Conservation (phyloP, 2,888 invertebrate species). For the Parnassius smintheus region DNA sequence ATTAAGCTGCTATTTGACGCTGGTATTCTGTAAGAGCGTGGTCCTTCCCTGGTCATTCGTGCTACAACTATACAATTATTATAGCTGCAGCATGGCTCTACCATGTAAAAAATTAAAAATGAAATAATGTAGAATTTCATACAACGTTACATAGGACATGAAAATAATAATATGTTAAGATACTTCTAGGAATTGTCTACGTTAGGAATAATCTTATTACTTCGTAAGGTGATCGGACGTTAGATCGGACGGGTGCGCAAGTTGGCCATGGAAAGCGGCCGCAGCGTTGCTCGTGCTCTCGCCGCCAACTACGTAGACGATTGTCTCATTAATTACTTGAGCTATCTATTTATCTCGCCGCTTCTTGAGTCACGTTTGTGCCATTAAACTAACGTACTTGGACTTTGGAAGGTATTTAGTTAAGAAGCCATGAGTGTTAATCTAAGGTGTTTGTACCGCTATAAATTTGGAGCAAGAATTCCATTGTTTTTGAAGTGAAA, state of each 20-base stretch:
- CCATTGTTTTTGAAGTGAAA: no score
- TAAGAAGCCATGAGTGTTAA: not conserved
- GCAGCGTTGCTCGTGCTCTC: slow-evolving; percentile 18
- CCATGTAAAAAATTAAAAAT: no score
- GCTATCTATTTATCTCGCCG: slow-evolving; percentile 19
- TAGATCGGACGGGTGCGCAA: slow-evolving; percentile 25
- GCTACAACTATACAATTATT: no score
- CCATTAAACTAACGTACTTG: slow-evolving; percentile 17
- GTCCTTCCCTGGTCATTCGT: no score
- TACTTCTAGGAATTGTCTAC: not conserved
- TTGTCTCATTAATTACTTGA: slow-evolving; percentile 27
- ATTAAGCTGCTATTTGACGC: no score
- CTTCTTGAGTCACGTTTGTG: slow-evolving; percentile 22
- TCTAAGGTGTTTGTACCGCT: not conserved
- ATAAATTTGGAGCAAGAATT: not conserved
- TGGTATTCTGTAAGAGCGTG: no score
- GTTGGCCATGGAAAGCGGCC: slow-evolving; percentile 30
- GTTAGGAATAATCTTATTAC: slow-evolving; percentile 10
- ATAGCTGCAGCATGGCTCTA: no score
- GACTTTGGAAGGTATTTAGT: slow-evolving; percentile 3
- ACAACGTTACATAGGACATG: no score
- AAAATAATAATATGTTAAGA: not conserved
- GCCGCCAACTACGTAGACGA: slow-evolving; percentile 12
- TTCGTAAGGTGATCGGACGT: slow-evolving; percentile 10
- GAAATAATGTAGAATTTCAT: no score